Base-by-base conservation (phyloP, 1,140 invertebrate species). In the Helicoverpa zea region DNA sequence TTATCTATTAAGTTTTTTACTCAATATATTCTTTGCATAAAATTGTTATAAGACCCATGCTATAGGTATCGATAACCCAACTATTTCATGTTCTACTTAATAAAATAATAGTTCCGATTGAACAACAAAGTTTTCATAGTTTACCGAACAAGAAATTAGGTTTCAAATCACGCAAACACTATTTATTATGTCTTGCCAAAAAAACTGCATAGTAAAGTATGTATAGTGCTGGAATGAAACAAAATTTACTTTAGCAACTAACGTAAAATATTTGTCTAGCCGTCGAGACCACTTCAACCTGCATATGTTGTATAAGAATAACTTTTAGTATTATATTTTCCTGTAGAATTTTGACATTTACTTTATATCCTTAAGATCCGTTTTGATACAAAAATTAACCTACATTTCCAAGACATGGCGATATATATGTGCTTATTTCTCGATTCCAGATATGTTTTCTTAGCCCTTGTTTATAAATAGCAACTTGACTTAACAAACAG, bases 81-180 rank as follows among this genome's bases (percentile, higher is more conserved):
- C 16, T 35, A 35, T 63, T 29, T 2, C n/a, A 5, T 5, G 14
- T n/a, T 43, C 30, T 4, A 64, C 13, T 43, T 30, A 47, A 35
- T 43, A 64, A 23, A 51, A 51, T 63, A 23, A 35, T 66, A 16
- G 43, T 18, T 29, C 30, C 64, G 35, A 66, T 66, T 18, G 43
- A 49, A 66, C 64, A 49, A 13, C 13, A 49, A 63, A 14, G 13
- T 35, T 64, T 64, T 10, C 49, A 29, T 30, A 73, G 18, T 73
- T n/a, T 47, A 43, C 2, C 43, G 9, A 43, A 73, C 52, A 35
- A 43, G 30, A 70, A 70, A 73, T 58, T 73, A 29, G 56, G 9
- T 75, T 75, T 47, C 56, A 35, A 59, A 74, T 74, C 72, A 74
- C 72, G 72, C 72, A 47, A 74, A 13, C 64, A 35, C 2, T 73